Evolutionary conservation across 2,888 invertebrate genomes (phyloP).

Genomic region (Punctoribates punctum): DNA sequence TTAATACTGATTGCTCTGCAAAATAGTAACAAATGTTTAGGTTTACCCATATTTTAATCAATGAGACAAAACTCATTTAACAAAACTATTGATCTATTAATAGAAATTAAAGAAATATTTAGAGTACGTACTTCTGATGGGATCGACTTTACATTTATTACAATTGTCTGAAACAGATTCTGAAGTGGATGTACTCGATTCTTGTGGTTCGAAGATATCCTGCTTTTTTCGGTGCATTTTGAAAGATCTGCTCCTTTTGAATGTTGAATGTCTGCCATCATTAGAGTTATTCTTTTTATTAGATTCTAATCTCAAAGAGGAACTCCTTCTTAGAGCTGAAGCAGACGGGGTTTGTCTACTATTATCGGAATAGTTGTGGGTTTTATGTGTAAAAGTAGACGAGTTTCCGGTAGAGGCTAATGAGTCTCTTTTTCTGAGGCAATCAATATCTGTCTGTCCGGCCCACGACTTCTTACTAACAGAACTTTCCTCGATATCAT

Average conservation of each 20-base stretch:
- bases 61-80: background rate
- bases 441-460: background rate
- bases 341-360: background rate
- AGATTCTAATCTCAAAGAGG: constrained; percentile 13
- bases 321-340: constrained; percentile 6
- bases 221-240: constrained; percentile 32
- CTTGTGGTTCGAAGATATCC: background rate
- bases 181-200: constrained; percentile 2
- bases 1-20: constrained; percentile 40
- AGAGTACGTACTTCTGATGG: constrained; percentile 3
- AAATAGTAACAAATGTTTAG: background rate
- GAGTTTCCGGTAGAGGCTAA: constrained; percentile 14
- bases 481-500: background rate
- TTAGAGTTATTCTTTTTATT: constrained; percentile 23
- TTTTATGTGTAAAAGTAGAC: background rate
- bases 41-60: background rate
- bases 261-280: background rate
- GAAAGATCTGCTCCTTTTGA: constrained; percentile 38
- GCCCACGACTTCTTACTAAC: constrained; percentile 19
- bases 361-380: background rate
- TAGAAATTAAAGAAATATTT: background rate
- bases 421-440: background rate
- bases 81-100: background rate
- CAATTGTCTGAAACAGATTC: background rate
- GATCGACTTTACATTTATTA: constrained; percentile 16